Conservation (phyloP, 2,888 invertebrate species). For the Ernsta delagoae region DNA sequence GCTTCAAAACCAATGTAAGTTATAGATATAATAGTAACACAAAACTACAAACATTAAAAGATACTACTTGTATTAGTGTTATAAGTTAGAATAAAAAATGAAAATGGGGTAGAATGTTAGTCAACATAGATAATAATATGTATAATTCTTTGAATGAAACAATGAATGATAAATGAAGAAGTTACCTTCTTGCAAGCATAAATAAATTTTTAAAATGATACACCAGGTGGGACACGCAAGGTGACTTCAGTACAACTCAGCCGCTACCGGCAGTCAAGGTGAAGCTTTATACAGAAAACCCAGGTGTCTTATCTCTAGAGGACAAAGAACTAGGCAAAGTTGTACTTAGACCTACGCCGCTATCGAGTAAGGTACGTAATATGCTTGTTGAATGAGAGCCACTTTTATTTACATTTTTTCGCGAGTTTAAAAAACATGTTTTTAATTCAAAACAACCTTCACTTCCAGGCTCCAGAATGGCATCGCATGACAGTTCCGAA, state of each 20-base stretch:
- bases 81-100: too few species aligned
- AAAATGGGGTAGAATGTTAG: too few species aligned
- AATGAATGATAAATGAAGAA: too few species aligned
- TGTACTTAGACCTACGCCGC: conserved; percentile 92
- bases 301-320: conserved; percentile 98
- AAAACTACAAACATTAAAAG: too few species aligned
- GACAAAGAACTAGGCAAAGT: conserved; percentile 99
- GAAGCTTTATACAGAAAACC: conserved; percentile 98
- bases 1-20: conserved; percentile 98
- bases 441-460: too few species aligned
- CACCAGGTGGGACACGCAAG: conserved; percentile 99
- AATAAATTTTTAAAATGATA: neutral
- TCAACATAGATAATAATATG: too few species aligned
- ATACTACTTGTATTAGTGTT: too few species aligned
- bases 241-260: conserved; percentile 99
- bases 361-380: conserved; percentile 91
- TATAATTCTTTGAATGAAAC: too few species aligned
- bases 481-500: conserved; percentile 98
- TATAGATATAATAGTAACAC: neutral
- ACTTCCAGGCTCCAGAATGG: conserved; percentile 95
- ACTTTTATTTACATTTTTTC: too few species aligned
- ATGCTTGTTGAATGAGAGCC: neutral
- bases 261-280: conserved; percentile 99
- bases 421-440: too few species aligned
- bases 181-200: too few species aligned